Evolutionary conservation across 2,888 invertebrate genomes (phyloP).

Genomic region (Sceliomorpha sp.): DNA sequence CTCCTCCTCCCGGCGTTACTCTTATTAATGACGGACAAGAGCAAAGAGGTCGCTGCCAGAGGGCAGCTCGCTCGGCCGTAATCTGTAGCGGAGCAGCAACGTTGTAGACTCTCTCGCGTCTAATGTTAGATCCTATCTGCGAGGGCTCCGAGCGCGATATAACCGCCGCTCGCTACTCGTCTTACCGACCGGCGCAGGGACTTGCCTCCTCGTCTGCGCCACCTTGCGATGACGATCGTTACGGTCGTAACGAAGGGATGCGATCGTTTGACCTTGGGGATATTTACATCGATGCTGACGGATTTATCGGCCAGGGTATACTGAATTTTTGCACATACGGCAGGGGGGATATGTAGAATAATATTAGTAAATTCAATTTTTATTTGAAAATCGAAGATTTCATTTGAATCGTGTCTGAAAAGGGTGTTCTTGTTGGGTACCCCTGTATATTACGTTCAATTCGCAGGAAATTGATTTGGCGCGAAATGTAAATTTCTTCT

Average conservation of each 20-base stretch:
- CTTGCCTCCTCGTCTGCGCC: conserved; percentile 13
- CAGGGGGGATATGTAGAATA: too few species aligned
- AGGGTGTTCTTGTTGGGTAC: too few species aligned
- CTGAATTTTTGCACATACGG: too few species aligned
- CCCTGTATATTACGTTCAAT: too few species aligned
- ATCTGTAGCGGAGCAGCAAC: conserved; percentile 13
- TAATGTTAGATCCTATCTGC: conserved; percentile 44
- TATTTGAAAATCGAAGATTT: too few species aligned
- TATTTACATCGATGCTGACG: too few species aligned
- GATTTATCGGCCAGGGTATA: too few species aligned
- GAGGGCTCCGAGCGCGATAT: conserved; percentile 39
- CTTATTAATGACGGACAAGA: conserved; percentile 12
- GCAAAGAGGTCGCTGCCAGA: background rate
- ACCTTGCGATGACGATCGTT: conserved; percentile 33
- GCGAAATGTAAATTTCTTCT: too few species aligned
- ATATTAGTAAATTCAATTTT: too few species aligned
- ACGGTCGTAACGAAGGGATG: conserved; percentile 25
- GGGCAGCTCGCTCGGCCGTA: background rate
- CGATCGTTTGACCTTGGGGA: conserved; percentile 33
- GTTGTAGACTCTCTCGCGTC: conserved; percentile 20
- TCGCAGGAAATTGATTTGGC: too few species aligned
- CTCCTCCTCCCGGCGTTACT: conserved; percentile 6
- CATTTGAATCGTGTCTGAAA: too few species aligned
- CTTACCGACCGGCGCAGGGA: conserved; percentile 21
- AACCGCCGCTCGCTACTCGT: conserved; percentile 35